phyloP scores from a whole-genome alignment of 1,140 invertebrate species.

The Drosophila virilis region DNA sequence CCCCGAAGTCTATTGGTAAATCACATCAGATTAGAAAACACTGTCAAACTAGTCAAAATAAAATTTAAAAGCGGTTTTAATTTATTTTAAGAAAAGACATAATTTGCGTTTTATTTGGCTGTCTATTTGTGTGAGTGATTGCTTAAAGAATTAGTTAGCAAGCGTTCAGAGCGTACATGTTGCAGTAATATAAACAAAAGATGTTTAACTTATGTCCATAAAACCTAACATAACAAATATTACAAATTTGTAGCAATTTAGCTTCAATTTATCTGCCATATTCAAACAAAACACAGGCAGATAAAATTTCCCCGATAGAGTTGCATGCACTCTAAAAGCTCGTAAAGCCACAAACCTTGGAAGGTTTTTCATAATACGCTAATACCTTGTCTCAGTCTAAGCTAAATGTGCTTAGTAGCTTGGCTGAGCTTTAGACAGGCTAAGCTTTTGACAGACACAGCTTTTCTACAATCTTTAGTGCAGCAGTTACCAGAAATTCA shows the following conservation, averaged over 20 bases:
- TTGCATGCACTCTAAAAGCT: no score
- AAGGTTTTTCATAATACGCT: background rate
- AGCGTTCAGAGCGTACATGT: background rate
- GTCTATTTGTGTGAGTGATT: background rate
- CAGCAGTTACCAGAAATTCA: background rate
- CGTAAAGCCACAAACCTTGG: no score
- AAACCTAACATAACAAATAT: background rate
- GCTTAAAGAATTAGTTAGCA: background rate
- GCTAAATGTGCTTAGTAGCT: background rate
- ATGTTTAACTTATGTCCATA: background rate
- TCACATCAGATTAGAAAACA: background rate
- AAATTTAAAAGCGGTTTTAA: conserved; percentile 1
- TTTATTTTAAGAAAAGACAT: conserved; percentile 3
- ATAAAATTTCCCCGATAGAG: no score
- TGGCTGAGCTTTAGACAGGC: conserved; percentile 3
- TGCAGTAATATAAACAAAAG: background rate
- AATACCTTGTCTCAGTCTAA: background rate
- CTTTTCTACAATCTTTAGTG: conserved; percentile 1
- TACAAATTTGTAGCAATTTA: no score
- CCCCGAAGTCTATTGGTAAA: conserved; percentile 32
- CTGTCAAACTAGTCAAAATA: conserved; percentile 23
- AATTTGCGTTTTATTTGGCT: conserved; percentile 28
- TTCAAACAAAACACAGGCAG: no score
- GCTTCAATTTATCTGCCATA: no score
- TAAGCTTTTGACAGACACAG: background rate